Evolutionary conservation across 2,888 invertebrate species (phyloP).

Genomic region (Nowickia ferox): DNA sequence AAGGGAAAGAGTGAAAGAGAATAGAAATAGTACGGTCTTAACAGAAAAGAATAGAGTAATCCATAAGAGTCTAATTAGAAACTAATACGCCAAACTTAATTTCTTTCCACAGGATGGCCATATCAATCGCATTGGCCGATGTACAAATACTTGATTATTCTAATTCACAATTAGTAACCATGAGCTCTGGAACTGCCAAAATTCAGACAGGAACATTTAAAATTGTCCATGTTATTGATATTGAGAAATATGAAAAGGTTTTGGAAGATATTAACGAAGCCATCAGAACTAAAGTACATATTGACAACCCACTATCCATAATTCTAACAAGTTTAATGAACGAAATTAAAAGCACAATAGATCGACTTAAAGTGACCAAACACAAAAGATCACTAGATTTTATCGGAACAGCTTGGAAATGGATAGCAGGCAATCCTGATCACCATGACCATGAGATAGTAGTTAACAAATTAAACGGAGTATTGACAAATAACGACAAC

Average conservation of each 20-base stretch:
- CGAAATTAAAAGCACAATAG: not conserved
- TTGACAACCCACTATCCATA: not conserved
- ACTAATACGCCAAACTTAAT: no score
- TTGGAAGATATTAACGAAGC: not conserved
- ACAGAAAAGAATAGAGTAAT: not conserved
- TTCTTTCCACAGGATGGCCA: no score
- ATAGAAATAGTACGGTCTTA: not conserved
- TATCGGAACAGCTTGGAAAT: slow-evolving; percentile 4
- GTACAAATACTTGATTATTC: not conserved
- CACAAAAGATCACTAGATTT: slow-evolving; percentile 46
- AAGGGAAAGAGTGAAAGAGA: not conserved
- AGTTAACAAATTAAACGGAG: no score
- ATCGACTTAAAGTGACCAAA: not conserved
- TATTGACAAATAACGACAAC: no score
- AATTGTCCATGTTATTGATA: slow-evolving; percentile 59
- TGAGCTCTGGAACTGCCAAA: slow-evolving; percentile 10
- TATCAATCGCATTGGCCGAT: not conserved
- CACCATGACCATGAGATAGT: no score
- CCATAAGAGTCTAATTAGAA: no score
- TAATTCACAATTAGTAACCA: not conserved
- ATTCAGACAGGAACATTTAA: slow-evolving; percentile 52
- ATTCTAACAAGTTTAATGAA: not conserved
- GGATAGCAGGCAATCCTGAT: no score
- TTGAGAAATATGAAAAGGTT: slow-evolving; percentile 26
- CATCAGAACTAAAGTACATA: not conserved